Percentiles rank a stretch among this genome's conserved stretches.
Conservation (phyloP, 2,797 vertebrate genomes). For the Enteromius paludinosus region DNA sequence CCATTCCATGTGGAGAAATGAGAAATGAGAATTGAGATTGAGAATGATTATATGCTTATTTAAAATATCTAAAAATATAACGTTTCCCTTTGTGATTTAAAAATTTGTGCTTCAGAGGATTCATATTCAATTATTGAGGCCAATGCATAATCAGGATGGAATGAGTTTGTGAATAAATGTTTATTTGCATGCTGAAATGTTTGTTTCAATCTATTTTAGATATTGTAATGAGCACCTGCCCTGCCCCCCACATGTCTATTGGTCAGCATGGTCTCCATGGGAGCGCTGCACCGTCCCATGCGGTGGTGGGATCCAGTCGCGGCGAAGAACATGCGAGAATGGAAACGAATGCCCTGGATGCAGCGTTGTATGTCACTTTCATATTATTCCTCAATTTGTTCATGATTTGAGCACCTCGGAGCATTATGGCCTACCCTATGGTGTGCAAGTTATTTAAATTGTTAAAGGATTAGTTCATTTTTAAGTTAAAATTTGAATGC, state of each 20-base stretch:
- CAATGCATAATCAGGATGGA: background rate
- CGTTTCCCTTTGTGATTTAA: background rate
- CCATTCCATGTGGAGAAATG: background rate
- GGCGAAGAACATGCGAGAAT: slow-evolving; percentile 91
- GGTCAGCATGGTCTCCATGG: slow-evolving; percentile 96
- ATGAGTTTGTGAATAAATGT: background rate
- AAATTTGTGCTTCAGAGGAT: background rate
- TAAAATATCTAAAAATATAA: background rate
- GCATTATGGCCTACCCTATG: no score
- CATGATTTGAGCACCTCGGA: background rate
- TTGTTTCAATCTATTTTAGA: slow-evolving; percentile 71
- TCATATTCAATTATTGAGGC: background rate
- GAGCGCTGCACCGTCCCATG: slow-evolving; percentile 94
- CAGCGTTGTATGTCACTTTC: slow-evolving; percentile 80
- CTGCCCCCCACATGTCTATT: slow-evolving; percentile 93
- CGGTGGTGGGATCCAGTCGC: slow-evolving; percentile 93
- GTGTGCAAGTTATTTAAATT: no score
- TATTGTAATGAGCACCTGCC: slow-evolving; percentile 97
- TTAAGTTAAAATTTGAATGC: no score
- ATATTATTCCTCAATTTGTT: background rate
- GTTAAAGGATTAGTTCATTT: no score
- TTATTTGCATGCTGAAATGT: slow-evolving; percentile 2
- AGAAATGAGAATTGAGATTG: no score
- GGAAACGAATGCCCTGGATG: slow-evolving; percentile 95
- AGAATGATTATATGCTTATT: background rate